Evolutionary conservation across 1,140 invertebrate genomes (phyloP).

Genomic region (Brachionus angularis): DNA sequence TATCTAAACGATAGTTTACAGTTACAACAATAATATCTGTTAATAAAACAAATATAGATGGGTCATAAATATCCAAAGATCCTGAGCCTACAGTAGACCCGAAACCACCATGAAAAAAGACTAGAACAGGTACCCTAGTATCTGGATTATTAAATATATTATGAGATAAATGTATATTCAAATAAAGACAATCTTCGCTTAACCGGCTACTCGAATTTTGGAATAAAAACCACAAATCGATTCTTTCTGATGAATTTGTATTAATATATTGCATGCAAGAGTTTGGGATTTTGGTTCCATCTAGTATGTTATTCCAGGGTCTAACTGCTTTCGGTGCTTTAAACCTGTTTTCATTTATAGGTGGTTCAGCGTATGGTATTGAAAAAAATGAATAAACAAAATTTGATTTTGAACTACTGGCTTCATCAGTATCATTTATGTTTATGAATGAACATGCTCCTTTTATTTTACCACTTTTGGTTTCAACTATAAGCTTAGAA

Average conservation of each 20-base stretch:
- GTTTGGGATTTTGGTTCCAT: constrained; percentile 29
- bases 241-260: not conserved
- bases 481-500: no score
- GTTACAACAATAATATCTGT: constrained; percentile 89
- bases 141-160: not conserved
- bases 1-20: constrained; percentile 91
- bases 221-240: not conserved
- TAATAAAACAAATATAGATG: constrained; percentile 81
- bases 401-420: not conserved
- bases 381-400: constrained; percentile 8
- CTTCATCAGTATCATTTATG: no score
- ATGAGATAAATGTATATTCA: not conserved
- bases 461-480: not conserved
- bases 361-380: constrained; percentile 44
- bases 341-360: constrained; percentile 37
- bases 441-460: constrained; percentile 7
- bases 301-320: not conserved
- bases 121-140: constrained; percentile 69
- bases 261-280: constrained; percentile 37
- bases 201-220: not conserved
- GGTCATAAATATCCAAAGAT: constrained; percentile 90
- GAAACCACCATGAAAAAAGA: constrained; percentile 93
- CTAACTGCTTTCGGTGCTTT: not conserved
- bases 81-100: constrained; percentile 78
- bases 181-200: constrained; percentile 35